Conservation (phyloP, 2,797 vertebrate genomes). For the Hozukius guyotensis region DNA sequence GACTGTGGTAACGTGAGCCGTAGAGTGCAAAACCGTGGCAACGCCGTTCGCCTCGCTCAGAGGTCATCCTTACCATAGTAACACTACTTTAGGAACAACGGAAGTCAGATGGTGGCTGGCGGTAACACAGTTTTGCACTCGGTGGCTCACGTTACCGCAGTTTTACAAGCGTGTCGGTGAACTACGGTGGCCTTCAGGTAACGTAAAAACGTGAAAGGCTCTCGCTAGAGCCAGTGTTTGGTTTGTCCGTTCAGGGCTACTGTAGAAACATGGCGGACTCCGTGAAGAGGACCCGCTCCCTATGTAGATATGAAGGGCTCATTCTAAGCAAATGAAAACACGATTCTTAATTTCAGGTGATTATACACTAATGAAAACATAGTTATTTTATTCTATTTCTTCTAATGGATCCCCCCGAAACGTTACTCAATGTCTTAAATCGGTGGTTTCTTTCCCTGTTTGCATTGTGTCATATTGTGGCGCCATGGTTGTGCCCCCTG, state of each 20-base stretch:
- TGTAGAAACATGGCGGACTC: no score
- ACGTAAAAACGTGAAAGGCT: background rate
- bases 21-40: no score
- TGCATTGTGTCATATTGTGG: conserved; percentile 33
- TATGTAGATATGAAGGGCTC: no score
- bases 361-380: background rate
- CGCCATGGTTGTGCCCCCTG: conserved; percentile 33
- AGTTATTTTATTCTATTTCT: background rate
- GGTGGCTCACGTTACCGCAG: background rate
- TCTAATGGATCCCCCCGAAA: background rate
- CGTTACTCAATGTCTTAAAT: accelerated
- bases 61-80: no score
- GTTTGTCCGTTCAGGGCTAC: no score
- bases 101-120: accelerated
- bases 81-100: background rate
- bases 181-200: no score
- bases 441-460: background rate
- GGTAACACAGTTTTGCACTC: background rate
- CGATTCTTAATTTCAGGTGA: background rate
- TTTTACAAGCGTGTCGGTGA: background rate
- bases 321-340: no score
- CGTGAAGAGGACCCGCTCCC: no score
- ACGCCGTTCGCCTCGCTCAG: no score
- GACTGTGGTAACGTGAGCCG: no score
- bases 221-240: accelerated